Base-by-base conservation (phyloP, 2,797 vertebrate species). In the Gymnocypris eckloni region DNA sequence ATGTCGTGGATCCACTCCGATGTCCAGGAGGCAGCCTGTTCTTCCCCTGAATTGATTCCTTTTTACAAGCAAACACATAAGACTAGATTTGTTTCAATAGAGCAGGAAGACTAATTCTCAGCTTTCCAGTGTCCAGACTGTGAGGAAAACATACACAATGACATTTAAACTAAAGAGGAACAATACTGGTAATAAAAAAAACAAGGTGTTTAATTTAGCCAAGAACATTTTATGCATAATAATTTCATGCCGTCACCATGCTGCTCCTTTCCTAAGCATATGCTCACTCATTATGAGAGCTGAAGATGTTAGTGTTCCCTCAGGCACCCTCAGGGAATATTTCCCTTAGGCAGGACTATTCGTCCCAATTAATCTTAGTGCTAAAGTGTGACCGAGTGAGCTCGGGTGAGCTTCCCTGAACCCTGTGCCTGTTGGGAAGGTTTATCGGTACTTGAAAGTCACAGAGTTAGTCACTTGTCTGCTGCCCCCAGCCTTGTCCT, bases 401-500 rank as follows among this genome's bases (percentile, higher is more conserved):
- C 45, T 48, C 28, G 6, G 18, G 83, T 48, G 54, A 56, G 54
- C 54, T 56, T 66, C 52, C 48, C 80, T 72, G 71, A 61, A n/a
- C 16, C 59, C 41, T 39, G 48, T 61, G 76, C 45, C 45, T 75
- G 50, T 84, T 77, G 76, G 76, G 54, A 85, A 72, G 83, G 39
- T 70, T 83, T 56, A 82, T 48, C 12, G 1, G 39, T 67, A 48
- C 56, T 71, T 75, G 9, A 45, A 64, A 86, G 82, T 61, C 78
- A 39, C 66, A 45, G 18, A 0, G 16, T 86, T 77, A 84, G 64
- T 89, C 82, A 79, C n/a, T 52, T 37, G 39, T 39, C 52, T 70
- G 70, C 54, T 73, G 67, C 73, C 67, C 83, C 82, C 16, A 73
- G 81, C 16, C 18, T 69, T 79, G 84, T 86, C 66, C 83, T 86